Base-by-base conservation (phyloP, 2,797 vertebrate species). In the Ficedula albicollis region DNA sequence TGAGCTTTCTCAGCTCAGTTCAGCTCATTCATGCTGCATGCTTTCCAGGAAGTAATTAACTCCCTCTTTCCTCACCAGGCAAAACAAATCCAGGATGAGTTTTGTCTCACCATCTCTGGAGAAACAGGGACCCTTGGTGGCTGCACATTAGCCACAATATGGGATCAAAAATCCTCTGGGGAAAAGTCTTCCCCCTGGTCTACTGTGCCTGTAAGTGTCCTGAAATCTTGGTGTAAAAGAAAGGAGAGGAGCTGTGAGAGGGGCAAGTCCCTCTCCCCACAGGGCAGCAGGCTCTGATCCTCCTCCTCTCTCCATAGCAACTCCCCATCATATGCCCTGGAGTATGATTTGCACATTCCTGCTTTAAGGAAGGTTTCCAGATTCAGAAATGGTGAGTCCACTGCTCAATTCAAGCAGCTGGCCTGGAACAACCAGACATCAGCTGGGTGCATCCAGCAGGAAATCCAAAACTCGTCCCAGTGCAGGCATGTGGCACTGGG, bases 401-500 rank as follows among this genome's bases (percentile, higher is more conserved):
- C 13, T 62, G 18, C 43, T 74, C 38, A 64, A 2, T 41, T 67
- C 44, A 85, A 6, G 1, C 2, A 36, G 46, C 22, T 72, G 41
- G 44, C 25, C 10, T 68, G 36, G 14, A 89, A 27, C 9, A 84
- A 51, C 10, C 66, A 48, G 34, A 46, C 17, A 26, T 21, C 21
- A 66, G 14, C 3, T 0, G 0, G 5, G 39, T 49, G 14, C 13
- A 9, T 0, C 0, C 17, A 36, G 19, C 39, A 84, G 73, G 22
- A 77, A 55, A 54, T 29, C 20, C 9, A 25, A 60, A 12, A 38
- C 17, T 67, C n/a, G 48, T 23, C 22, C 36, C 48, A 58, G 25
- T 0, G 0, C 5, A 7, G 51, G 68, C 27, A 41, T 0, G 0
- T 0, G 0, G 62, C 44, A 36, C 63, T 44, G 51, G 41, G 0